Evolutionary conservation across 2,888 invertebrate genomes (phyloP).

Genomic region (Coecobrya sp.): DNA sequence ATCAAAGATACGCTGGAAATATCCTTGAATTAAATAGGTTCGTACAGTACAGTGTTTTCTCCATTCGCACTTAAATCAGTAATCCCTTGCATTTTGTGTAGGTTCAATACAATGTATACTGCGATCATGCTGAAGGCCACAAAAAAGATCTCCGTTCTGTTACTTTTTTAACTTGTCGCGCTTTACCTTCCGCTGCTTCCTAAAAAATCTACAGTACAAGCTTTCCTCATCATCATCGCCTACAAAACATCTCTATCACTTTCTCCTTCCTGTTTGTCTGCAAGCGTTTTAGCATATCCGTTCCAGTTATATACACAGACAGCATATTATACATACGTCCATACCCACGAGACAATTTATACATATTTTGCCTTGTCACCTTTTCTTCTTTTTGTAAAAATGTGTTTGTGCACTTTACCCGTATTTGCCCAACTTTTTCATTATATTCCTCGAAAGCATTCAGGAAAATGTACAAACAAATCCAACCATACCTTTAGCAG

Average conservation of each 20-base stretch:
- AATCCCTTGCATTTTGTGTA: too few species aligned
- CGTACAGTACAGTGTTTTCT: too few species aligned
- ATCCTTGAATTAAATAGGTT: too few species aligned
- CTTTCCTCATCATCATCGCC: neutral
- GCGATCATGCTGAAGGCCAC: neutral
- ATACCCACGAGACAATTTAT: too few species aligned
- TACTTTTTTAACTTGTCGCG: neutral
- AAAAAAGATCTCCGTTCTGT: neutral
- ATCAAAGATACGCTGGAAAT: too few species aligned
- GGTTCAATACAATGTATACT: neutral
- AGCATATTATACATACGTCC: too few species aligned
- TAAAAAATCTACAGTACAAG: neutral
- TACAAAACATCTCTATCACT: constrained; percentile 1
- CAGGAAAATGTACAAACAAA: neutral
- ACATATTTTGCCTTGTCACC: neutral
- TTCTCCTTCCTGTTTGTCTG: constrained; percentile 17
- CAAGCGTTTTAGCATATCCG: neutral
- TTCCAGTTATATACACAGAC: too few species aligned
- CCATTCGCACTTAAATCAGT: too few species aligned
- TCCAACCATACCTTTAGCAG: neutral
- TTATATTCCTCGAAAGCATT: neutral
- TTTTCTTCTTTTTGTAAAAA: neutral
- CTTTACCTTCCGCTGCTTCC: neutral
- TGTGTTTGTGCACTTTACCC: neutral
- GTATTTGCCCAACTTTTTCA: neutral